phyloP scores from a whole-genome alignment of 2,797 vertebrate species.

The Masticophis lateralis region DNA sequence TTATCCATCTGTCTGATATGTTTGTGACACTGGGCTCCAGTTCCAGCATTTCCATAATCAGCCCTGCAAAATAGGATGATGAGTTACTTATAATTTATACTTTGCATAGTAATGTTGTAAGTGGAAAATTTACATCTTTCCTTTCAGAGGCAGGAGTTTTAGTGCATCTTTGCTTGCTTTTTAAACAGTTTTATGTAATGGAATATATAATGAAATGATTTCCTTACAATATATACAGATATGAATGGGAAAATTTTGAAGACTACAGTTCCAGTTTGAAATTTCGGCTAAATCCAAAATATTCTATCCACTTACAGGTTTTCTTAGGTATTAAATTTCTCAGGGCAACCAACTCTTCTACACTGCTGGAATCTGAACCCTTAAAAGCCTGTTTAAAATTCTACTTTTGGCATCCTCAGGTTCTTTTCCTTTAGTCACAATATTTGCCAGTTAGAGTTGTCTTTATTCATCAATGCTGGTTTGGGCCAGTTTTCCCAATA shows the following conservation, averaged over 20 bases:
- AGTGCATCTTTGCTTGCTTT: conserved; percentile 66
- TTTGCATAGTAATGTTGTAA: conserved; percentile 57
- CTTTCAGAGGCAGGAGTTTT: conserved; percentile 61
- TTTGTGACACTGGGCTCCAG: conserved; percentile 61
- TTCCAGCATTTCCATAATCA: conserved; percentile 56
- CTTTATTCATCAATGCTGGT: not conserved
- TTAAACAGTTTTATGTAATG: conserved; percentile 55
- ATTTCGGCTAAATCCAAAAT: conserved; percentile 46
- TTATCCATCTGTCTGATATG: conserved; percentile 67
- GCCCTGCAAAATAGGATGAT: conserved; percentile 29
- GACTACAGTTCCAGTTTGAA: conserved; percentile 50
- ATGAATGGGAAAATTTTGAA: conserved; percentile 47
- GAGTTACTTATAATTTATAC: conserved; percentile 44
- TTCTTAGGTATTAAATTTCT: conserved; percentile 46
- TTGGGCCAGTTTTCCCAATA: not conserved
- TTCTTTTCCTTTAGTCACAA: conserved; percentile 11
- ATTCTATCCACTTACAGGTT: conserved; percentile 56
- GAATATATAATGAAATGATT: conserved; percentile 60
- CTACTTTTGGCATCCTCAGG: conserved; percentile 14
- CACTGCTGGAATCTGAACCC: conserved; percentile 41
- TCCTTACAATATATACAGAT: conserved; percentile 58
- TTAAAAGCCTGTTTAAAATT: conserved; percentile 41
- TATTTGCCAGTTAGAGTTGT: not conserved
- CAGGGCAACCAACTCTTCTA: conserved; percentile 41
- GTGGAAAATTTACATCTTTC: conserved; percentile 50